Conservation (phyloP, 2,113 vertebrate genomes). For the Daubentonia madagascariensis region DNA sequence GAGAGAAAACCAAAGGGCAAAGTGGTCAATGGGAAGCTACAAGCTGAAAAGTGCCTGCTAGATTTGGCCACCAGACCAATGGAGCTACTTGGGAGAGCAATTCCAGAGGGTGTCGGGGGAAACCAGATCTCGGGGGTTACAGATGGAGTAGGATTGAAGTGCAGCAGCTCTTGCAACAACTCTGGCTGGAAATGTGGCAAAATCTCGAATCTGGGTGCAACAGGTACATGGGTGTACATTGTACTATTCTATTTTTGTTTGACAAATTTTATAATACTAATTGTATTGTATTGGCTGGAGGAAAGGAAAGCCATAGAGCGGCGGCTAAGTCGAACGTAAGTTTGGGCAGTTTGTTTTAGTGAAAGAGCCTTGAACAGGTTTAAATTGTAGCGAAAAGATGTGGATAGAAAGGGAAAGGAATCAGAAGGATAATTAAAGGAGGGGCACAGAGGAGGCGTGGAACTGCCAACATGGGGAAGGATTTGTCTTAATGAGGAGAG, state of each 20-base stretch:
- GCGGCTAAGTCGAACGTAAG: neutral
- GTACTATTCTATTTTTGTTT: neutral
- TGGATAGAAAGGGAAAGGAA: neutral
- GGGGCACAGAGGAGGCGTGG: neutral
- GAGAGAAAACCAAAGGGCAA: neutral
- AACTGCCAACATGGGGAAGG: neutral
- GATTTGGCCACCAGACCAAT: neutral
- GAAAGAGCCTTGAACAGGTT: neutral
- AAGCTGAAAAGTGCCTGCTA: neutral
- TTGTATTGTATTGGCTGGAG: neutral
- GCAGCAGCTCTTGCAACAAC: neutral
- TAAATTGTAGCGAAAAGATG: neutral
- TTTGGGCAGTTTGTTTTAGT: neutral
- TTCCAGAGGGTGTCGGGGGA: neutral
- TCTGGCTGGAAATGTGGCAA: neutral
- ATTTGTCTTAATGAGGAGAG: neutral
- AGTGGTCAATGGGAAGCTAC: neutral
- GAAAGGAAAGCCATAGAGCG: neutral
- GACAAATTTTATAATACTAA: neutral
- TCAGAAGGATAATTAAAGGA: neutral
- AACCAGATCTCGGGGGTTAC: fast-evolving
- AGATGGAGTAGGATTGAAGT: no score
- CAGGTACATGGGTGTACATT: no score
- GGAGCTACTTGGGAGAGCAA: neutral
- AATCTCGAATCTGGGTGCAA: neutral